Evolutionary conservation across 2,113 vertebrate species (phyloP), one percentile per base, ranked within the genome.

Genomic region (Oenanthe oenanthe): DNA sequence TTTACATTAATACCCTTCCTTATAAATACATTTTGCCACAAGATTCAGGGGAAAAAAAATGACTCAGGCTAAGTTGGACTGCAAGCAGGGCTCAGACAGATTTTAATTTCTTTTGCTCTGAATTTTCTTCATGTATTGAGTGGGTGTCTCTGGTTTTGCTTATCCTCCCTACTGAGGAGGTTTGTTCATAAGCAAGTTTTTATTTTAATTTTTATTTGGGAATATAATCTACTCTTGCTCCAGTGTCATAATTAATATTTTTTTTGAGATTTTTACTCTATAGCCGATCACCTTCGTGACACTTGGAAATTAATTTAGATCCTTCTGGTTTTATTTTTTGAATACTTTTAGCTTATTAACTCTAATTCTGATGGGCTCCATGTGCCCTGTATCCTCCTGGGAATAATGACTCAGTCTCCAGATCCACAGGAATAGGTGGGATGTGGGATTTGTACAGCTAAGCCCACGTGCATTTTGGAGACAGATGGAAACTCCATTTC

Each of bases 401-500:
- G 70, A 36, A 43, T 19, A 36, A 45, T 68, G 72, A 90, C 34
- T 97, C 77, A 47, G 77, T 43, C 40, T 92, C 67, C 86, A 91
- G 88, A 80, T 62, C 92, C 24, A 42, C 90, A 67, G 72, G 56
- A 88, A 19, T 42, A 91, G 56, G 79, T 94, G 91, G 95, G 92
- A 86, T 84, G 95, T 94, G 85, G 86, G 92, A 94, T 93, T 71
- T 91, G 72, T 63, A 79, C 70, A 94, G 79, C 71, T 86, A 62
- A 93, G 83, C 94, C 95, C 94, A 96, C 51, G 0, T 63, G 43
- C 4, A 2, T 92, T 93, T 88, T 71, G 79, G 67, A 80, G 79
- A 84, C 95, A 95, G 94, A 95, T 97, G 96, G 95, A 85, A 90
- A 77, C 56, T 90, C 36, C 79, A 93, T 97, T 92, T 90, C 75